phyloP scores from a whole-genome alignment of 2,888 invertebrate genomes.

The Ommatoiulus sabulosus region DNA sequence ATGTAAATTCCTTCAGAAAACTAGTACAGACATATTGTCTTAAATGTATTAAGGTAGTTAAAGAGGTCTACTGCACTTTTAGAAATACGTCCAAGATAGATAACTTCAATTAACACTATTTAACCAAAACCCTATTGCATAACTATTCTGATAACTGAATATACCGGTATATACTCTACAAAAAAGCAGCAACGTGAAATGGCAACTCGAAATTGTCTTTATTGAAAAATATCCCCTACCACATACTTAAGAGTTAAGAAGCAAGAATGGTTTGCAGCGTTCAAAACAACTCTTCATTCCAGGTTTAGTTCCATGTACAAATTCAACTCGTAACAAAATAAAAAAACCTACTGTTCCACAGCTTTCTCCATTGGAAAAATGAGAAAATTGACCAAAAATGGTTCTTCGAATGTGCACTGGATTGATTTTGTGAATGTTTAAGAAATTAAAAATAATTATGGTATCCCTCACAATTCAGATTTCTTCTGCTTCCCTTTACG shows the following conservation, averaged over 20 bases:
- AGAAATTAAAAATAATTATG: background rate
- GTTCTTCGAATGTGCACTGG: slow-evolving; percentile 27
- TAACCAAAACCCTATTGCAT: too few species aligned
- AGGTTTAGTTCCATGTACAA: background rate
- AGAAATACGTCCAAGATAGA: too few species aligned
- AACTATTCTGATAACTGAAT: too few species aligned
- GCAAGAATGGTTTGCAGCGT: background rate
- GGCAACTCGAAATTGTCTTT: background rate
- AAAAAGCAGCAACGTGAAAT: background rate
- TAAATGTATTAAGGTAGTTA: too few species aligned
- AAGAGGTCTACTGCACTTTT: too few species aligned
- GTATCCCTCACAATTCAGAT: slow-evolving; percentile 70
- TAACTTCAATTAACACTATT: too few species aligned
- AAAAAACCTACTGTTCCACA: background rate
- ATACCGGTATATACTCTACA: too few species aligned
- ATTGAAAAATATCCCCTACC: slow-evolving; percentile 35
- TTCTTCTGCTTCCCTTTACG: slow-evolving; percentile 81
- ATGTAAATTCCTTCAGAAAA: too few species aligned
- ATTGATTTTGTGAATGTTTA: slow-evolving; percentile 11
- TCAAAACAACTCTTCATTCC: background rate
- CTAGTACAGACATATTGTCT: too few species aligned
- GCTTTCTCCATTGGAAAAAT: slow-evolving; percentile 3
- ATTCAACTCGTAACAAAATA: slow-evolving; percentile 13
- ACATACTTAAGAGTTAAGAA: background rate
- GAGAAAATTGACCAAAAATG: background rate